Conservation (phyloP, 1,140 invertebrate species). For the Lasioglossum albipes region DNA sequence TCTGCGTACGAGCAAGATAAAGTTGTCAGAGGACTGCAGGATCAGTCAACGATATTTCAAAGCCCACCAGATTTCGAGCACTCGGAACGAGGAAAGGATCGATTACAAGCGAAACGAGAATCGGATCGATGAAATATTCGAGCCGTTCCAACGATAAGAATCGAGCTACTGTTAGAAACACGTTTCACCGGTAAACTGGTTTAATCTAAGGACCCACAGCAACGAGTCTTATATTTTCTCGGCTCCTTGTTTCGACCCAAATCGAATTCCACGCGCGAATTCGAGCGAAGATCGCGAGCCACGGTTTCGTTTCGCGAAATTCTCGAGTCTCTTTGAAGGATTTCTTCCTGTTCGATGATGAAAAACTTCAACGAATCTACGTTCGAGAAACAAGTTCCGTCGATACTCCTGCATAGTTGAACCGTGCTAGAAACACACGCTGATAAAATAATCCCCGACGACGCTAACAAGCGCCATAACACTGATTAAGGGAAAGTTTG, state of each 20-base stretch:
- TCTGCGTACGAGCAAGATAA: too few relatives aligned
- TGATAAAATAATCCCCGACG: not conserved
- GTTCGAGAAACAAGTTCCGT: too few relatives aligned
- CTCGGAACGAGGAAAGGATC: constrained; percentile 7
- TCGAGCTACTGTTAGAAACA: constrained; percentile 5
- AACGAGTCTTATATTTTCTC: not conserved
- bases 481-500: not conserved
- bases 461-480: not conserved
- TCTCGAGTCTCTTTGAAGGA: too few relatives aligned
- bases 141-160: constrained; percentile 3
- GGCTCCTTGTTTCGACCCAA: constrained; percentile 16
- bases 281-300: constrained; percentile 10
- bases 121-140: constrained; percentile 12
- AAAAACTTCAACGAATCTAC: too few relatives aligned
- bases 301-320: not conserved
- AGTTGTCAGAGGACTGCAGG: not conserved
- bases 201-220: not conserved
- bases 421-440: too few relatives aligned
- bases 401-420: too few relatives aligned
- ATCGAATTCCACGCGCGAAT: constrained; percentile 20
- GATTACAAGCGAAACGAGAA: constrained; percentile 3
- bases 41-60: not conserved
- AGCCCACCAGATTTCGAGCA: not conserved
- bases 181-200: constrained; percentile 3
- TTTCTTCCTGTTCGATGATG: too few relatives aligned